A percentile compares a stretch with the other conserved stretches of the same genome.
phyloP scores from a whole-genome alignment of 1,140 invertebrate genomes.

The Ceratina calcarata region DNA sequence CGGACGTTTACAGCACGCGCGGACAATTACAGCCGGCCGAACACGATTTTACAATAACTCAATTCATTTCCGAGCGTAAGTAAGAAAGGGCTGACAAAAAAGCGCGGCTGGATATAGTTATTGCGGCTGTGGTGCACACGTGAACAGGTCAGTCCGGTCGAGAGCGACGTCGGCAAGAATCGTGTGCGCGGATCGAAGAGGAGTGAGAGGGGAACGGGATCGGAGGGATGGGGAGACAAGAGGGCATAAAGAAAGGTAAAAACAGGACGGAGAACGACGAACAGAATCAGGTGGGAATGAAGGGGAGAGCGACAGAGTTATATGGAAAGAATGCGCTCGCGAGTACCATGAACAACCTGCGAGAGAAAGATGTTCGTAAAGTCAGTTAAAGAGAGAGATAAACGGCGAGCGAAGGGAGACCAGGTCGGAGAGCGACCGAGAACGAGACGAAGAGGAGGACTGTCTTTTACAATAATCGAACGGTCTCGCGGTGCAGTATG shows the following conservation, averaged over 20 bases:
- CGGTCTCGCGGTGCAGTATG: constrained; percentile 53
- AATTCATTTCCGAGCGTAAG: constrained; percentile 57
- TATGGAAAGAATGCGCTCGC: constrained; percentile 4
- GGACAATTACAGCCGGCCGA: constrained; percentile 43
- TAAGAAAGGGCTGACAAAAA: constrained; percentile 57
- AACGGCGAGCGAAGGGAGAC: background rate
- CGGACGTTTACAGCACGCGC: constrained; percentile 19
- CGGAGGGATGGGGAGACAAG: background rate
- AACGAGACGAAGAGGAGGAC: constrained; percentile 3
- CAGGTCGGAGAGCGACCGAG: background rate
- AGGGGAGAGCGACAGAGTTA: background rate
- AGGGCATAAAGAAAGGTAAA: constrained; percentile 6
- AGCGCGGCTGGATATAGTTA: constrained; percentile 59
- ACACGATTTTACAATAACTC: constrained; percentile 62
- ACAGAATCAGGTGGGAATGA: constrained; percentile 20
- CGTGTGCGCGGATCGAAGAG: constrained; percentile 19
- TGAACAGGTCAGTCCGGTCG: constrained; percentile 65
- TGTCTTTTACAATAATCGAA: constrained; percentile 62
- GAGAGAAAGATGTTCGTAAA: background rate
- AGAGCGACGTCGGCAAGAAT: constrained; percentile 11
- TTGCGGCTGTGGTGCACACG: constrained; percentile 54
- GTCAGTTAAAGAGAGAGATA: background rate
- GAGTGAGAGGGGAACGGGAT: background rate
- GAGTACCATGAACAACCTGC: background rate
- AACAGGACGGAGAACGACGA: constrained; percentile 5